These are phyloP conservation scores for Hemiscyllium ocellatum DNA, from an alignment of 2,113 vertebrate genomes.

Conservation along the genomic window DNA sequence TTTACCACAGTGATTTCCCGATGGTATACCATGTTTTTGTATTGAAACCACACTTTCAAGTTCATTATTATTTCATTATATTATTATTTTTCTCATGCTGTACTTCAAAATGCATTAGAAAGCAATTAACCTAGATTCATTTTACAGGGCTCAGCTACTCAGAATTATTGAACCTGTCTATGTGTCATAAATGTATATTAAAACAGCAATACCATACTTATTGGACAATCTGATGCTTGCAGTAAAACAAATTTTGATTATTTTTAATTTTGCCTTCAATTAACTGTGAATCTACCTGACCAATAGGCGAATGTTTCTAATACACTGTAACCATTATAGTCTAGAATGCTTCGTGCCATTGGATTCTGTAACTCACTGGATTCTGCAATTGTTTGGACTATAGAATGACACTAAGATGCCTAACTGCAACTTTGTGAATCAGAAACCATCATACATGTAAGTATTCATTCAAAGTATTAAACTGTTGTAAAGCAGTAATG, in stretches of 20 bases:
- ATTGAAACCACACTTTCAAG: not conserved
- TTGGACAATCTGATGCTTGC: not conserved
- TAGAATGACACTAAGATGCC: not conserved
- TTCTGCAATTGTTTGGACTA: not conserved
- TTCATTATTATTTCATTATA: conserved; percentile 32
- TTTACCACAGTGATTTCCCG: not conserved
- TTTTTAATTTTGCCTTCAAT: not conserved
- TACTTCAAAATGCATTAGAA: not conserved
- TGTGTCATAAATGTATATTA: conserved; percentile 14
- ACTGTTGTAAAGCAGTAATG: not conserved
- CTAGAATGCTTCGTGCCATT: not conserved
- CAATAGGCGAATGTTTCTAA: not conserved
- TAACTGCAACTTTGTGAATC: not conserved
- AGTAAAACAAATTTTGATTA: conserved; percentile 9
- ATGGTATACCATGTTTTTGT: not conserved
- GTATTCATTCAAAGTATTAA: not conserved
- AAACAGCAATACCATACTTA: conserved; percentile 12
- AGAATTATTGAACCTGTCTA: not conserved
- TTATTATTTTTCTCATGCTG: not conserved
- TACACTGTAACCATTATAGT: not conserved
- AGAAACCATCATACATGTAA: not conserved
- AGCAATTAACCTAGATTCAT: conserved; percentile 2
- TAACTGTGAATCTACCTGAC: not conserved
- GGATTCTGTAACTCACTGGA: not conserved
- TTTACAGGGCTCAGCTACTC: not conserved